These are phyloP conservation scores for Pelobates fuscus DNA, from an alignment of 2,113 vertebrate species.

Conservation along the genomic window DNA sequence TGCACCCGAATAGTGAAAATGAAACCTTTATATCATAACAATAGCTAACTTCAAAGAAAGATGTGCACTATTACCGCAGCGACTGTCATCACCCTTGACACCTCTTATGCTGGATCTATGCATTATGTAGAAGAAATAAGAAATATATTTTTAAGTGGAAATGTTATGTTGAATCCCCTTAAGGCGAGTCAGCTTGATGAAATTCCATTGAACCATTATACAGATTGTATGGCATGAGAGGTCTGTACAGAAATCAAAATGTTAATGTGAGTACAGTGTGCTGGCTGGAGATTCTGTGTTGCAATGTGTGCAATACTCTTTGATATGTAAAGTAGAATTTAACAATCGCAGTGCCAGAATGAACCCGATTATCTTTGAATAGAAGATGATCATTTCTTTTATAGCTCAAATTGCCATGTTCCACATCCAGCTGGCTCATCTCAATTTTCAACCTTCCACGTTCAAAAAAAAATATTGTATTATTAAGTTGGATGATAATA, in stretches of 20 bases:
- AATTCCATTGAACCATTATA: constrained; percentile 29
- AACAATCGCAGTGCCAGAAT: no score
- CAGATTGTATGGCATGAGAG: not conserved
- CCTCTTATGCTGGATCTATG: not conserved
- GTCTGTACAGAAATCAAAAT: constrained; percentile 19
- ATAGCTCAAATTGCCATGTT: no score
- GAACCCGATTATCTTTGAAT: no score
- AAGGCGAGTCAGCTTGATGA: constrained; percentile 4
- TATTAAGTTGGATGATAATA: no score
- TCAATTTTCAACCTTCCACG: no score
- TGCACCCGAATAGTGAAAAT: no score
- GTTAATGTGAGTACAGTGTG: constrained; percentile 6
- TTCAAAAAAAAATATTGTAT: no score
- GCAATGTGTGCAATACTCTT: no score
- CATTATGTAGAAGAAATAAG: constrained; percentile 29
- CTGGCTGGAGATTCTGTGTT: not conserved
- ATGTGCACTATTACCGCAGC: not conserved
- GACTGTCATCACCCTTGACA: not conserved
- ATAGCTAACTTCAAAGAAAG: not conserved
- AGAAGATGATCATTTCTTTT: no score
- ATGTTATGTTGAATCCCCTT: constrained; percentile 11
- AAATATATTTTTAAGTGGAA: constrained; percentile 17
- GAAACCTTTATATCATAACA: not conserved
- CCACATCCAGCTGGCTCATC: no score
- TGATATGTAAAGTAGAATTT: no score